These are phyloP conservation scores for Rhyzopertha dominica DNA, from an alignment of 1,140 invertebrate species.

Conservation along the genomic window DNA sequence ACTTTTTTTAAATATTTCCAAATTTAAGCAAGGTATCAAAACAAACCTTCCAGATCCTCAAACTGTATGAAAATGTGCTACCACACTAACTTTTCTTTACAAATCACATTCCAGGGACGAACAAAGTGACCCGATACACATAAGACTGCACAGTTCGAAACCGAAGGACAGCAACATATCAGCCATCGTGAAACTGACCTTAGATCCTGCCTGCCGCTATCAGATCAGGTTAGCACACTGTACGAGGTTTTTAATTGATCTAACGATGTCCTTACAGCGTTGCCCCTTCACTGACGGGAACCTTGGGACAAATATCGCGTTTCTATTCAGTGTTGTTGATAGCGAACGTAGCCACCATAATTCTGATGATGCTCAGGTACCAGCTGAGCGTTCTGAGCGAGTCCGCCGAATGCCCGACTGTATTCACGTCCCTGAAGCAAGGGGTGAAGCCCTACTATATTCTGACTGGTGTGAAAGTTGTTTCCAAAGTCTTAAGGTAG, in stretches of 20 bases:
- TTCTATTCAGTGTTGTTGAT: conserved; percentile 44
- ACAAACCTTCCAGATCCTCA: no score
- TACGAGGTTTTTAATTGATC: neutral
- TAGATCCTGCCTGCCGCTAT: conserved; percentile 58
- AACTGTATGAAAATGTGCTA: no score
- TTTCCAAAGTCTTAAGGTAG: conserved; percentile 35
- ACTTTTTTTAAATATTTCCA: no score
- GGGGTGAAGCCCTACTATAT: conserved; percentile 47
- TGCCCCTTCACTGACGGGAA: conserved; percentile 32
- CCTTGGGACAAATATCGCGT: conserved; percentile 43
- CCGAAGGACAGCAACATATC: conserved; percentile 40
- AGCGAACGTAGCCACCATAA: conserved; percentile 43
- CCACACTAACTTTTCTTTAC: conserved; percentile 12
- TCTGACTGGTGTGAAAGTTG: conserved; percentile 38
- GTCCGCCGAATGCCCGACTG: conserved; percentile 35
- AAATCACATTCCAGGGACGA: conserved; percentile 48
- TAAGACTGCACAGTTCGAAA: conserved; percentile 49
- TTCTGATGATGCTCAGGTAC: conserved; percentile 43
- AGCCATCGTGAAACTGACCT: conserved; percentile 49
- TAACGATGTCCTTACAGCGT: conserved; percentile 38
- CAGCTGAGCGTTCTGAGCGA: conserved; percentile 37
- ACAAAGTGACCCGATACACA: conserved; percentile 45
- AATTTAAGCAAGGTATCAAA: no score
- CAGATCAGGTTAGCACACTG: conserved; percentile 47
- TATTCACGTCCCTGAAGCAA: conserved; percentile 43